phyloP scores from a whole-genome alignment of 1,140 invertebrate species.

The Drosophila nebulosa region DNA sequence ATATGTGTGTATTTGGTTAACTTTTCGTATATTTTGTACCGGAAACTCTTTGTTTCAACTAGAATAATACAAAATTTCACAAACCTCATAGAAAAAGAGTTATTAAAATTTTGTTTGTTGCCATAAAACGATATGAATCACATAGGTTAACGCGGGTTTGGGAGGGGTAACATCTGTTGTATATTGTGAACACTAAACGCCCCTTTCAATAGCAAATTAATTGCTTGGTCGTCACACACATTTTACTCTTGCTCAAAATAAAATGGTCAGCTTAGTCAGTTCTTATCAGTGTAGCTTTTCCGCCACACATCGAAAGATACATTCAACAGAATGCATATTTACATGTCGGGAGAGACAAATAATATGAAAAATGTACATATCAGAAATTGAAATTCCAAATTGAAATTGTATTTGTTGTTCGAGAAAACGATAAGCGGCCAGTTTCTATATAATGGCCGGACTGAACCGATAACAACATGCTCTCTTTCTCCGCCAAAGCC shows the following conservation, averaged over 20 bases:
- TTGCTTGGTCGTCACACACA: slow-evolving; percentile 20
- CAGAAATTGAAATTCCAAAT: not conserved
- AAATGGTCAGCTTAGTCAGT: slow-evolving; percentile 3
- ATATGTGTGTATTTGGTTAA: too few species aligned
- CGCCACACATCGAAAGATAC: not conserved
- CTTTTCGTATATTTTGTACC: too few species aligned
- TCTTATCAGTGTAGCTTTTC: slow-evolving; percentile 20
- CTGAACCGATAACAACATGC: not conserved
- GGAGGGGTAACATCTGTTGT: slow-evolving; percentile 24
- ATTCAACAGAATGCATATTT: not conserved
- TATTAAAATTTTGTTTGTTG: not conserved
- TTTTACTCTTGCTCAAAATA: not conserved
- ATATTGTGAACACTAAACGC: slow-evolving; percentile 16
- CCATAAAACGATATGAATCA: slow-evolving; percentile 20
- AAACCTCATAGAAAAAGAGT: not conserved
- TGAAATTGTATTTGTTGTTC: not conserved
- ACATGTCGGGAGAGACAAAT: not conserved
- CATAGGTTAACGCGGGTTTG: not conserved
- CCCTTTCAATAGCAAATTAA: slow-evolving; percentile 21
- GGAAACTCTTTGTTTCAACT: too few species aligned
- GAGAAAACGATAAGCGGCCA: not conserved
- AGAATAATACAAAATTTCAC: not conserved
- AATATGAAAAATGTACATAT: not conserved
- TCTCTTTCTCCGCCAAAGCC: not conserved
- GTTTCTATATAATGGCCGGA: not conserved